Percentiles rank a stretch among this genome's conserved stretches.
Evolutionary conservation across 2,113 vertebrate genomes (phyloP).

Genomic region (Ornithorhynchus anatinus): DNA sequence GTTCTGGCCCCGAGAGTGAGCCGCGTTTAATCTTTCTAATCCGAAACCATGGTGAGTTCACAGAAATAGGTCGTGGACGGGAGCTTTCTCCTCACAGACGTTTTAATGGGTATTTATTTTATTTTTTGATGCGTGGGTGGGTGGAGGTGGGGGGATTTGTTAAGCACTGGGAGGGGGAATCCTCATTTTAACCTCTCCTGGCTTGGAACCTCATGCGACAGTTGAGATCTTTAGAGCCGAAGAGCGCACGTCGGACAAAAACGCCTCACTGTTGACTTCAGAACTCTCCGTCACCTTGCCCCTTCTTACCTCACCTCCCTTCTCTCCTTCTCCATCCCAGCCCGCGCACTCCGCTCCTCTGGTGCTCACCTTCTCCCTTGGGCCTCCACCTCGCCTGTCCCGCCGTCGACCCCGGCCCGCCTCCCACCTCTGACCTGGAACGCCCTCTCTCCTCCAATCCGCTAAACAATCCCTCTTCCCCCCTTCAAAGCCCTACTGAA

Average conservation of each 20-base stretch:
- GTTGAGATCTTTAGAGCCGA: background rate
- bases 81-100: slow-evolving; percentile 1
- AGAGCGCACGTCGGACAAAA: background rate
- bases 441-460: too few species aligned
- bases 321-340: background rate
- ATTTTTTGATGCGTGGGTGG: background rate
- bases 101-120: background rate
- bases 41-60: background rate
- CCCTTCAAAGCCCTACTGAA: too few species aligned
- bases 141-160: background rate
- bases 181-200: background rate
- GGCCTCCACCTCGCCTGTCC: too few species aligned
- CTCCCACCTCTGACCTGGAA: too few species aligned
- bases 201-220: background rate
- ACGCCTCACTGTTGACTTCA: too few species aligned
- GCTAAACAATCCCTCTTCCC: too few species aligned
- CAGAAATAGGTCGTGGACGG: slow-evolving; percentile 18
- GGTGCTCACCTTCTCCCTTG: background rate
- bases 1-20: slow-evolving; percentile 82
- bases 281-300: too few species aligned
- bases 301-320: too few species aligned
- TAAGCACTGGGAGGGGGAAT: slow-evolving; percentile 9
- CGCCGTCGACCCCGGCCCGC: too few species aligned
- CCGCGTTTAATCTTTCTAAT: background rate
- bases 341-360: background rate